Percentiles rank a stretch among this genome's conserved stretches.
These are phyloP conservation scores for Zoroaster sp. DNA, from an alignment of 53 echinoderm and acorn worm genomes.

Conservation along the genomic window DNA sequence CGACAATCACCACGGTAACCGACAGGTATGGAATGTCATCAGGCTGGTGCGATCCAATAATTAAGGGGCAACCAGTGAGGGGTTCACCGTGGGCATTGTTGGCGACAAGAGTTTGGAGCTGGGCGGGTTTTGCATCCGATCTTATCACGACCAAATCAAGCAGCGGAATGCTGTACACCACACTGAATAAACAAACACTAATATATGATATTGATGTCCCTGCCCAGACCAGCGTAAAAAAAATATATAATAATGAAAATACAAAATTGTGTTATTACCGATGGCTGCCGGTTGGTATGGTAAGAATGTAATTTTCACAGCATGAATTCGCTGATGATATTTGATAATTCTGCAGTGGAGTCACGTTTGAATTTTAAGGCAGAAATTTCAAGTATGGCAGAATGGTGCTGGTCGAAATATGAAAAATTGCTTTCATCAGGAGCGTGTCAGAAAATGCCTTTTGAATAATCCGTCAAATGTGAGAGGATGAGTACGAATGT, in stretches of 20 bases:
- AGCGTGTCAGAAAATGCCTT: neutral
- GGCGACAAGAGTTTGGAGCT: neutral
- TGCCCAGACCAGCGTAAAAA: neutral
- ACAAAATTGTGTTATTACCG: neutral
- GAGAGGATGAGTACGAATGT: neutral
- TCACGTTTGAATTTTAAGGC: neutral
- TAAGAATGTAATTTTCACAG: constrained; percentile 36
- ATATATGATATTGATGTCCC: neutral
- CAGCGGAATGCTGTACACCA: constrained; percentile 8
- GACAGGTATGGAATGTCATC: constrained; percentile 36
- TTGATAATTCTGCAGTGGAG: neutral
- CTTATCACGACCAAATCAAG: neutral
- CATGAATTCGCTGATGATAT: neutral
- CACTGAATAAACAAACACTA: constrained; percentile 26
- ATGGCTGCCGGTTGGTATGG: constrained; percentile 5
- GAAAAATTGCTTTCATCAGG: neutral
- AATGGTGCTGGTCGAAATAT: neutral
- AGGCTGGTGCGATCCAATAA: constrained; percentile 32
- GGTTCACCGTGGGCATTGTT: constrained; percentile 16
- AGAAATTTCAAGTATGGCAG: neutral
- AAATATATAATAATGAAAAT: neutral
- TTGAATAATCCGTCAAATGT: neutral
- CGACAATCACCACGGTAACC: constrained; percentile 1
- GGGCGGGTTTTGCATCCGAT: neutral
- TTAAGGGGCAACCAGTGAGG: constrained; percentile 32